Conservation (phyloP, 35 echinoderm and acorn worm species). For the Ophioderma brevispina region DNA sequence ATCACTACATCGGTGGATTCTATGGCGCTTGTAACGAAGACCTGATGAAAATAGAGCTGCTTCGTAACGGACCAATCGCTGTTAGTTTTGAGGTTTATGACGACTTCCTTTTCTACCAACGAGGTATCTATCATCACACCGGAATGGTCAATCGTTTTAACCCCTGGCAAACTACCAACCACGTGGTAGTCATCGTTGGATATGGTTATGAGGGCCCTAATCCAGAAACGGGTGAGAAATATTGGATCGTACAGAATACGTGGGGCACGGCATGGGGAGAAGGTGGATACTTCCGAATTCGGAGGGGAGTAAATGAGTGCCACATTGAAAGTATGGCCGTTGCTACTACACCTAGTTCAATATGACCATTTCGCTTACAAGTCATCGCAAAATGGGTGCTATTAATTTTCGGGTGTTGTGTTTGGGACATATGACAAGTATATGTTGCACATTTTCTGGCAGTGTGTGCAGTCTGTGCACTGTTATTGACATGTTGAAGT, state of each 20-base stretch:
- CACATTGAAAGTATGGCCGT: constrained; percentile 85
- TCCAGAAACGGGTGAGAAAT: constrained; percentile 59
- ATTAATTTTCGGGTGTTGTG: too few relatives aligned
- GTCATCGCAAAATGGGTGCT: too few relatives aligned
- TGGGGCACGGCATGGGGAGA: constrained; percentile 75
- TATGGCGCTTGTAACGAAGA: constrained; percentile 86
- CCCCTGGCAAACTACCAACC: constrained; percentile 74
- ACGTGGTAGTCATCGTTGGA: constrained; percentile 69
- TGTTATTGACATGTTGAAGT: too few relatives aligned
- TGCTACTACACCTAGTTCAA: constrained; percentile 42
- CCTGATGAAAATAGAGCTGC: constrained; percentile 71
- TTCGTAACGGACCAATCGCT: constrained; percentile 76
- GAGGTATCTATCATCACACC: constrained; percentile 78
- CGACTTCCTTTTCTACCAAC: constrained; percentile 61
- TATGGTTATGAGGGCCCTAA: constrained; percentile 64
- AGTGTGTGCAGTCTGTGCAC: too few relatives aligned
- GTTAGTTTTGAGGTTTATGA: constrained; percentile 72
- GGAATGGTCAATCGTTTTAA: constrained; percentile 59
- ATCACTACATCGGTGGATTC: constrained; percentile 82
- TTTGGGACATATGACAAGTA: too few relatives aligned
- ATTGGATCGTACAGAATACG: constrained; percentile 83
- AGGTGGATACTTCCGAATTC: constrained; percentile 69
- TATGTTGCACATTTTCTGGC: too few relatives aligned
- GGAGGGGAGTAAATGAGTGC: constrained; percentile 57
- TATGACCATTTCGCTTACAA: neutral